Evolutionary conservation across 2,888 invertebrate species (phyloP).

Genomic region (Mimumesa dahlbomi): DNA sequence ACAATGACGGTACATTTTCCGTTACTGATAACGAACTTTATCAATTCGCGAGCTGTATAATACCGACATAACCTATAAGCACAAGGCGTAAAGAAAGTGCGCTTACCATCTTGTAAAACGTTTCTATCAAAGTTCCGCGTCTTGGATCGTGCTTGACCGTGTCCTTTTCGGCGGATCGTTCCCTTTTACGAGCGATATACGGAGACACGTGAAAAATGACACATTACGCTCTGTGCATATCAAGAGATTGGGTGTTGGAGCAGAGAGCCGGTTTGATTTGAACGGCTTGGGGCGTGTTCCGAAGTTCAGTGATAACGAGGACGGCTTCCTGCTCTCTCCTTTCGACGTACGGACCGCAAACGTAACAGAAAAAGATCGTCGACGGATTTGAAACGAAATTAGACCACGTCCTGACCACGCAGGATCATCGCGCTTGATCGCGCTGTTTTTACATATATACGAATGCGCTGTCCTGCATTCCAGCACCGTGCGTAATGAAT

Average conservation of each 20-base stretch:
- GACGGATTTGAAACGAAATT: constrained; percentile 11
- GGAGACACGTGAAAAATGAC: constrained; percentile 66
- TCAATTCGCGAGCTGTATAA: not conserved
- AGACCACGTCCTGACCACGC: constrained; percentile 18
- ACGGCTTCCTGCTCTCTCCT: not conserved
- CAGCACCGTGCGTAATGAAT: constrained; percentile 12
- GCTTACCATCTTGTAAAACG: constrained; percentile 38
- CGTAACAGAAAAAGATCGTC: not conserved
- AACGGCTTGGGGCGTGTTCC: constrained; percentile 47
- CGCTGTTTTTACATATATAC: constrained; percentile 8
- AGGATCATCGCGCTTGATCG: constrained; percentile 13
- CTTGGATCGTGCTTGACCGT: constrained; percentile 1
- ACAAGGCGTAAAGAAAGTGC: not conserved
- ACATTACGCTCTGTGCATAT: constrained; percentile 62
- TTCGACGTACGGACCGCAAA: not conserved
- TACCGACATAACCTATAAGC: constrained; percentile 41
- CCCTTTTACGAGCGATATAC: constrained; percentile 39
- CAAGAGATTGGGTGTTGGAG: constrained; percentile 47
- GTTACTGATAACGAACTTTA: constrained; percentile 12
- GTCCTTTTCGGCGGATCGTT: constrained; percentile 6
- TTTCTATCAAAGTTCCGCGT: constrained; percentile 9
- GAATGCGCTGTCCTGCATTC: constrained; percentile 23
- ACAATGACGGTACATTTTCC: not conserved
- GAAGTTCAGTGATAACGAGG: constrained; percentile 36
- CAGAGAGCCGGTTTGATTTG: constrained; percentile 47